phyloP scores from a whole-genome alignment of 2,113 vertebrate species.

The Psilopsiagon aymara region DNA sequence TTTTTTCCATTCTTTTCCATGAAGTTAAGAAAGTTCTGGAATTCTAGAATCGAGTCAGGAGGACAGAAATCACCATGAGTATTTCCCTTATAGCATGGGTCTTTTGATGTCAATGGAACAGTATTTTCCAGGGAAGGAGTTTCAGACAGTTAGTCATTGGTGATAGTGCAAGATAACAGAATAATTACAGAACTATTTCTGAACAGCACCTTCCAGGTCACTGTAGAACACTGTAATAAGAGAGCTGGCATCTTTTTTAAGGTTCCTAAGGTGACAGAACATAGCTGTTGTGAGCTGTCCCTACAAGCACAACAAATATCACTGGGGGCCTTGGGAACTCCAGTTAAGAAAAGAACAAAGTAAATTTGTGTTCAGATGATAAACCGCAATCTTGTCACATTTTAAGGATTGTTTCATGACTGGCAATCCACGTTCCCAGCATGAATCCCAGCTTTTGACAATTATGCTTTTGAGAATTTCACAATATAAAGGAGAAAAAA shows the following conservation, averaged over 20 bases:
- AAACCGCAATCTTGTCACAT: not conserved
- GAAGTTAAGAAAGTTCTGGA: not conserved
- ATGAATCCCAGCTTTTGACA: not conserved
- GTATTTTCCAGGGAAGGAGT: slow-evolving; percentile 25
- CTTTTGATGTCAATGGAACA: not conserved
- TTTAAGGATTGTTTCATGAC: not conserved
- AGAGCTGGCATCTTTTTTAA: not conserved
- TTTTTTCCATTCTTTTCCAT: slow-evolving; percentile 1
- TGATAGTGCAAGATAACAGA: not conserved
- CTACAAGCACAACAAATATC: not conserved
- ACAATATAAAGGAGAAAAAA: not conserved
- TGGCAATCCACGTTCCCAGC: not conserved
- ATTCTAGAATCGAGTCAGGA: slow-evolving; percentile 12
- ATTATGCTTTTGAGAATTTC: not conserved
- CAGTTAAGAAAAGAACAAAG: not conserved
- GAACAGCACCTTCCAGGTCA: not conserved
- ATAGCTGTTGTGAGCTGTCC: not conserved
- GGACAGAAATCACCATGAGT: not conserved
- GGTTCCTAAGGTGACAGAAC: not conserved
- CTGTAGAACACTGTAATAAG: not conserved
- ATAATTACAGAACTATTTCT: slow-evolving; percentile 9
- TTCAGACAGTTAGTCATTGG: slow-evolving; percentile 29
- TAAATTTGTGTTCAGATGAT: not conserved
- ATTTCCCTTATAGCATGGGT: not conserved
- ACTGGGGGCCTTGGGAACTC: not conserved